phyloP scores from a whole-genome alignment of 2,797 vertebrate species.

The Anguilla megastoma region DNA sequence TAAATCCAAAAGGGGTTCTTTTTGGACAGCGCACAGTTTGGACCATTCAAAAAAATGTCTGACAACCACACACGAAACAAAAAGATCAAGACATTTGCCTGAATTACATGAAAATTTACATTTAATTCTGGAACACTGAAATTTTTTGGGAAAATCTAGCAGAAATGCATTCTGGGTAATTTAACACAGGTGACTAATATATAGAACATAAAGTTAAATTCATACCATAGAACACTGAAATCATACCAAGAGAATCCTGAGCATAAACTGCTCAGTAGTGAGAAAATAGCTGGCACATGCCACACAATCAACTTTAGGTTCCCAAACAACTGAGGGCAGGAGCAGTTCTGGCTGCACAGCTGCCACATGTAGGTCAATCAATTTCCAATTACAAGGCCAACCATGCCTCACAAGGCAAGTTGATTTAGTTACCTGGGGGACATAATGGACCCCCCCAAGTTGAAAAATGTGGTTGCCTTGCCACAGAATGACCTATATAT shows the following conservation, averaged over 20 bases:
- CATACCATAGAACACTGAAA: neutral
- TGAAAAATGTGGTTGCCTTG: slow-evolving; percentile 21
- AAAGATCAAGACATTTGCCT: neutral
- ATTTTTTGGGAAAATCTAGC: neutral
- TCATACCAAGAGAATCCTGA: neutral
- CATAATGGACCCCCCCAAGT: neutral
- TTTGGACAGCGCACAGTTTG: neutral
- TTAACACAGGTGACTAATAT: neutral
- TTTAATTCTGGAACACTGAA: neutral
- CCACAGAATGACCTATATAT: slow-evolving; percentile 45
- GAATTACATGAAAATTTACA: neutral
- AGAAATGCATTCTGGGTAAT: neutral
- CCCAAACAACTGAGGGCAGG: neutral
- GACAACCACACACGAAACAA: neutral
- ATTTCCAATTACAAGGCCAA: neutral
- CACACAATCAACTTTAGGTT: neutral
- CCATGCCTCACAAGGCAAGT: neutral
- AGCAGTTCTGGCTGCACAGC: neutral
- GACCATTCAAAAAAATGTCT: neutral
- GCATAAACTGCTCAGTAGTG: neutral
- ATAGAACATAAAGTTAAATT: neutral
- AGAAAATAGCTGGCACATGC: neutral
- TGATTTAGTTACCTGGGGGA: neutral
- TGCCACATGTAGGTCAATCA: slow-evolving; percentile 1
- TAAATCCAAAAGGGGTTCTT: neutral